These are phyloP conservation scores for Phycodurus eques DNA, from an alignment of 2,113 vertebrate species.

Conservation along the genomic window DNA sequence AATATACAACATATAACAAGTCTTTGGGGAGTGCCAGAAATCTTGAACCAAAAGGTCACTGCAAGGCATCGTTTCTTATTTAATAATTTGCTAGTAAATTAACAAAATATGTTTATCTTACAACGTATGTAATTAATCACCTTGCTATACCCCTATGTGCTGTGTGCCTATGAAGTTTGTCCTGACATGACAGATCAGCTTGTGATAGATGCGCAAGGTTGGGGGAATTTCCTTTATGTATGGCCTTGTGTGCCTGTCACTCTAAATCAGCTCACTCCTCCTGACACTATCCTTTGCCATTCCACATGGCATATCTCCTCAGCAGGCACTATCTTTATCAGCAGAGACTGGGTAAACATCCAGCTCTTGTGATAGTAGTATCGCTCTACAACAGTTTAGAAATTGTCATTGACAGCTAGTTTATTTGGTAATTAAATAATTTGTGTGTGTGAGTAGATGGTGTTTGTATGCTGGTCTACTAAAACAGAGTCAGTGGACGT, in stretches of 20 bases:
- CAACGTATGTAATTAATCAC: not conserved
- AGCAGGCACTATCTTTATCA: conserved; percentile 10
- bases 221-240: conserved; percentile 41
- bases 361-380: conserved; percentile 15
- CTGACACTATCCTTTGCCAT: conserved; percentile 16
- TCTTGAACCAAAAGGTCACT: not conserved
- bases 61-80: not conserved
- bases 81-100: not conserved
- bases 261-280: conserved; percentile 48
- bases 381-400: conserved; percentile 23
- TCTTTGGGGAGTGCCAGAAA: not conserved
- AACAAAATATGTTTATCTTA: not conserved
- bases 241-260: conserved; percentile 50
- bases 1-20: not conserved
- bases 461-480: conserved; percentile 1
- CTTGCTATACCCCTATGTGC: conserved; percentile 7
- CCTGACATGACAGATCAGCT: conserved; percentile 39
- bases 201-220: conserved; percentile 10
- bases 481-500: not conserved
- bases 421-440: conserved; percentile 5
- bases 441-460: conserved; percentile 1
- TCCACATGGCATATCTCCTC: conserved; percentile 28
- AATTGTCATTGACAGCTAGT: conserved; percentile 31
- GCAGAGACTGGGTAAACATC: conserved; percentile 17
- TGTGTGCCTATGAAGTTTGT: conserved; percentile 34